phyloP scores from a whole-genome alignment of 2,888 invertebrate genomes.

The Agriotes lineatus region DNA sequence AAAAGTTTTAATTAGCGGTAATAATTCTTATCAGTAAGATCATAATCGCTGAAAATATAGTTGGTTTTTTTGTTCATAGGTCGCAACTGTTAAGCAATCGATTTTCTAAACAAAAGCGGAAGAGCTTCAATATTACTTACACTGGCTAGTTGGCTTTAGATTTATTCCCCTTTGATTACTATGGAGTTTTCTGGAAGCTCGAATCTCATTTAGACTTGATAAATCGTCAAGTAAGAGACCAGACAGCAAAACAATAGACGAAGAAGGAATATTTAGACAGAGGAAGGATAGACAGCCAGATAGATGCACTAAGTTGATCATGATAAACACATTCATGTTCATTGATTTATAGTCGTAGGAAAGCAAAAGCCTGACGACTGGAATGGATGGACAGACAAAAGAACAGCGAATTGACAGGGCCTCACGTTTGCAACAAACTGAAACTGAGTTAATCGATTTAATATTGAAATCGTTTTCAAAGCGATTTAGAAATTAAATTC shows the following conservation, averaged over 20 bases:
- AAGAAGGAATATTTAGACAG: constrained; percentile 11
- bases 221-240: background rate
- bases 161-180: background rate
- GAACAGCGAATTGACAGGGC: background rate
- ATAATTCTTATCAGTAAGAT: too few species aligned
- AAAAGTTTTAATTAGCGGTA: too few species aligned
- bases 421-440: too few species aligned
- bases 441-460: too few species aligned
- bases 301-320: constrained; percentile 10
- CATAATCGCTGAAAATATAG: too few species aligned
- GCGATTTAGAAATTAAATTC: too few species aligned
- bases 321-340: constrained; percentile 23
- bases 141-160: background rate
- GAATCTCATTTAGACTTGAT: background rate
- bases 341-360: constrained; percentile 7
- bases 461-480: too few species aligned
- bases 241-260: constrained; percentile 9
- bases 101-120: too few species aligned
- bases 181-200: background rate
- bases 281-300: constrained; percentile 2
- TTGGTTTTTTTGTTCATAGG: too few species aligned
- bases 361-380: constrained; percentile 12
- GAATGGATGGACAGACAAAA: background rate
- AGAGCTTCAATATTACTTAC: too few species aligned
- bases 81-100: too few species aligned